These are phyloP conservation scores for Phocoena sinus DNA, from an alignment of 2,113 vertebrate genomes.

Conservation along the genomic window DNA sequence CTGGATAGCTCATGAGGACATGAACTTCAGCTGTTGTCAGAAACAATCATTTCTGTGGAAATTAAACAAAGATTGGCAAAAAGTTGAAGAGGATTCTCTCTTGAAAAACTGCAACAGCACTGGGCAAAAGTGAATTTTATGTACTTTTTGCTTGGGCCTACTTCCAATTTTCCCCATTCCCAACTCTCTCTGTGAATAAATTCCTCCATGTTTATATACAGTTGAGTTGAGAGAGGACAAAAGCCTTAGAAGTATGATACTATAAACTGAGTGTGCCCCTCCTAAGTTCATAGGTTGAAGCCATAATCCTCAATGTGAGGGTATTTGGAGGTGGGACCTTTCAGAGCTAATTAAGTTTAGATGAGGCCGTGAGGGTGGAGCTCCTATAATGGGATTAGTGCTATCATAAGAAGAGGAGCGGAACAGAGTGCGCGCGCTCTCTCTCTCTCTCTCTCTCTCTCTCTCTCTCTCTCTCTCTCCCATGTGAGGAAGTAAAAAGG, in stretches of 20 bases:
- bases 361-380: background rate
- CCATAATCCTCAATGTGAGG: background rate
- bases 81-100: background rate
- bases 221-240: background rate
- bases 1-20: background rate
- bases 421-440: rapidly evolving
- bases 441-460: too few species aligned
- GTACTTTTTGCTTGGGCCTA: background rate
- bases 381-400: background rate
- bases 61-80: background rate
- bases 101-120: background rate
- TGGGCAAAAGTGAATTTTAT: background rate
- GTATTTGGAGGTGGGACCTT: background rate
- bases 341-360: background rate
- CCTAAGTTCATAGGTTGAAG: background rate
- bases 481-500: background rate
- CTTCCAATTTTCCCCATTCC: background rate
- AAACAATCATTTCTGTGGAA: background rate
- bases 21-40: background rate
- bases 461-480: background rate
- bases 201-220: background rate
- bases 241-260: background rate
- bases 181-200: background rate
- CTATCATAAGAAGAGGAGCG: too few species aligned
- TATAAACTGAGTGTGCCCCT: background rate